Evolutionary conservation across 2,797 vertebrate genomes (phyloP).

Genomic region (Sparidentex hasta): DNA sequence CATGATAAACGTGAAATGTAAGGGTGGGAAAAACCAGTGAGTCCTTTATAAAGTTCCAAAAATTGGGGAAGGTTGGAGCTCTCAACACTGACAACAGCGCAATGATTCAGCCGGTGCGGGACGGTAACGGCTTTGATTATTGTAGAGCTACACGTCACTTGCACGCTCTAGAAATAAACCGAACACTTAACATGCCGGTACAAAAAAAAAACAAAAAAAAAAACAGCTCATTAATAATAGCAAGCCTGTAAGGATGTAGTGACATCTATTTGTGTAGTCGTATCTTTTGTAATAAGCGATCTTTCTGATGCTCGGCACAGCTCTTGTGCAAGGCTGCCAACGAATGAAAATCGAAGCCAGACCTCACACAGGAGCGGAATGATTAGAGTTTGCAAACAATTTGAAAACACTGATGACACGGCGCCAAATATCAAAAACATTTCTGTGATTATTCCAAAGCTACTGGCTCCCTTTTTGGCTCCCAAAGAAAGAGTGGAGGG

Average conservation of each 20-base stretch:
- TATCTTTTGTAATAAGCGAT: slow-evolving; percentile 64
- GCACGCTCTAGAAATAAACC: slow-evolving; percentile 1
- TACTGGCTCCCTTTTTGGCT: slow-evolving; percentile 56
- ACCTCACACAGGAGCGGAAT: slow-evolving; percentile 69
- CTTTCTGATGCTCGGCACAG: slow-evolving; percentile 61
- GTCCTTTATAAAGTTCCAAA: not conserved
- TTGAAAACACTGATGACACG: slow-evolving; percentile 63
- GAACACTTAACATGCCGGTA: slow-evolving; percentile 21
- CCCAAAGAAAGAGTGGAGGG: slow-evolving; percentile 43
- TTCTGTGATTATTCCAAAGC: slow-evolving; percentile 56
- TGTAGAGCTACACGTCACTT: slow-evolving; percentile 30
- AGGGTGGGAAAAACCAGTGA: not conserved
- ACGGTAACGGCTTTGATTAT: slow-evolving; percentile 16
- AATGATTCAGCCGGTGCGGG: slow-evolving; percentile 9
- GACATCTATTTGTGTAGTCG: slow-evolving; percentile 57
- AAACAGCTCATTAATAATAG: slow-evolving; percentile 43
- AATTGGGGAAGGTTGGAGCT: not conserved
- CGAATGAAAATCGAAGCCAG: slow-evolving; percentile 70
- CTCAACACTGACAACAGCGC: not conserved
- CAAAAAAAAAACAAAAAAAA: not conserved
- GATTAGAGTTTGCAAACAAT: slow-evolving; percentile 75
- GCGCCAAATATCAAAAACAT: slow-evolving; percentile 56
- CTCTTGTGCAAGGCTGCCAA: slow-evolving; percentile 68
- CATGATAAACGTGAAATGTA: not conserved
- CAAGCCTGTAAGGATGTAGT: slow-evolving; percentile 44